These are phyloP conservation scores for Galeopterus variegatus DNA, from an alignment of 2,113 vertebrate genomes.

Conservation along the genomic window DNA sequence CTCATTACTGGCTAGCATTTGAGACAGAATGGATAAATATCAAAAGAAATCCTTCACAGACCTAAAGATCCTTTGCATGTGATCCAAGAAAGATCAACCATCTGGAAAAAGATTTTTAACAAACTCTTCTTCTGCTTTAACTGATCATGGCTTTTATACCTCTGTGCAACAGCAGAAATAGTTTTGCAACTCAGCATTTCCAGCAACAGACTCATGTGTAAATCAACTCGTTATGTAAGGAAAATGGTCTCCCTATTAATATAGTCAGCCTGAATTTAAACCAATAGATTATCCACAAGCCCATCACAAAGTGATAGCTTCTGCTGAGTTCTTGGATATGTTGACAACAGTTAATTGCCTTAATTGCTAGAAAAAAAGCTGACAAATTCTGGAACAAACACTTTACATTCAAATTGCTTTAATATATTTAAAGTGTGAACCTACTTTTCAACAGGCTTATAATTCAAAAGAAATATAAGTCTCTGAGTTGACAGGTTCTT, in stretches of 20 bases:
- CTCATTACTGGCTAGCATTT: constrained; percentile 6
- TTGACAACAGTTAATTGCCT: constrained; percentile 2
- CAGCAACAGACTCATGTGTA: constrained; percentile 24
- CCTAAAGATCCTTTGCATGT: constrained; percentile 34
- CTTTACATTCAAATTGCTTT: constrained; percentile 53
- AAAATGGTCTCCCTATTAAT: constrained; percentile 53
- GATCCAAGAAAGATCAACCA: constrained; percentile 57
- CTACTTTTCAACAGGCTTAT: constrained; percentile 34
- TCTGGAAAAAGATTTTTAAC: constrained; percentile 54
- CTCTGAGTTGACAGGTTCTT: neutral
- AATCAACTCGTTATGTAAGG: constrained; percentile 50
- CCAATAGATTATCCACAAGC: constrained; percentile 17
- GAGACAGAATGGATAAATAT: neutral
- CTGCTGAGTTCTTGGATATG: neutral
- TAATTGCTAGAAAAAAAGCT: constrained; percentile 58
- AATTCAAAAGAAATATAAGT: constrained; percentile 20
- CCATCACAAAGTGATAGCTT: neutral
- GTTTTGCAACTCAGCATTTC: constrained; percentile 67
- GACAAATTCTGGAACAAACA: constrained; percentile 8
- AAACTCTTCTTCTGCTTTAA: constrained; percentile 37
- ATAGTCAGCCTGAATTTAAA: constrained; percentile 58
- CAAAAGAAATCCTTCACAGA: constrained; percentile 58
- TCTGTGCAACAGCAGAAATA: neutral
- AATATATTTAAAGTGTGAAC: neutral
- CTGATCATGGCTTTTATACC: constrained; percentile 2